Evolutionary conservation across 1,140 invertebrate species (phyloP).

Genomic region (Cryptotermes secundus): DNA sequence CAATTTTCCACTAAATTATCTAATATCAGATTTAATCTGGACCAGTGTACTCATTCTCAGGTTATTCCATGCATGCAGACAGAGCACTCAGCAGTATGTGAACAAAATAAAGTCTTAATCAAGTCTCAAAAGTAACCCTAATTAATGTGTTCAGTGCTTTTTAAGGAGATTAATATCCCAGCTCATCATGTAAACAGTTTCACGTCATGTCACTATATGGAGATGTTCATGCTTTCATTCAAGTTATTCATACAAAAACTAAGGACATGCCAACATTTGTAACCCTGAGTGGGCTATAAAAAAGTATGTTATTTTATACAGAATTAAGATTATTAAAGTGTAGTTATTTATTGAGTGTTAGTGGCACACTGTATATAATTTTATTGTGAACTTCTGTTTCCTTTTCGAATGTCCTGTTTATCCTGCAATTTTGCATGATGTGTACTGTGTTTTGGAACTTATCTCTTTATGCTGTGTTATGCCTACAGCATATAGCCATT

Average conservation of each 20-base stretch:
- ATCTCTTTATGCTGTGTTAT: neutral
- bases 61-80: too few relatives aligned
- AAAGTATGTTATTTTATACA: neutral
- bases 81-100: too few relatives aligned
- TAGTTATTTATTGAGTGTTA: slow-evolving; percentile 6
- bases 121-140: too few relatives aligned
- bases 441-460: neutral
- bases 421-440: neutral
- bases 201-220: neutral
- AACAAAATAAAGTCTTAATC: too few relatives aligned
- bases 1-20: too few relatives aligned
- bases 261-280: neutral
- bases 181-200: too few relatives aligned
- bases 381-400: neutral
- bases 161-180: too few relatives aligned
- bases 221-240: slow-evolving; percentile 8
- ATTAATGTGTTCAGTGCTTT: too few relatives aligned
- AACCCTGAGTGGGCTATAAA: neutral
- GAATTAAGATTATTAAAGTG: neutral
- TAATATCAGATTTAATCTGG: too few relatives aligned
- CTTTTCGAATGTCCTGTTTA: neutral
- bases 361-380: neutral
- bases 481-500: neutral
- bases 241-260: neutral
- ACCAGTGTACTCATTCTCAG: too few relatives aligned